Percentiles rank a stretch among this genome's conserved stretches.
phyloP scores from a whole-genome alignment of 1,140 invertebrate species.

The Caerostris darwini region DNA sequence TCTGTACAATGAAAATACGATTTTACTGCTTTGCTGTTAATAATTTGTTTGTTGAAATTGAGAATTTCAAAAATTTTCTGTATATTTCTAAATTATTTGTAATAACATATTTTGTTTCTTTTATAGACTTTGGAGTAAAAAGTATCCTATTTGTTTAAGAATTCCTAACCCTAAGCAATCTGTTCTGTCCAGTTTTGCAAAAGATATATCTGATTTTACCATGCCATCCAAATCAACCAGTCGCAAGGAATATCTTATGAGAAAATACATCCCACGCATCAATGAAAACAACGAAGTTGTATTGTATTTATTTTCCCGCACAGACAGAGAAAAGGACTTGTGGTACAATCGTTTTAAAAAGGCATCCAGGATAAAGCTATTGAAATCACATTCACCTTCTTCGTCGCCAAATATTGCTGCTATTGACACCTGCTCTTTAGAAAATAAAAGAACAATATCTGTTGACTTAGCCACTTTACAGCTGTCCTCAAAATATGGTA shows the following conservation, averaged over 20 bases:
- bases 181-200: conserved; percentile 43
- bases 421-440: background rate
- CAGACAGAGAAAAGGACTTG: conserved; percentile 93
- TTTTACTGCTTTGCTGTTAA: background rate
- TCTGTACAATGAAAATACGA: background rate
- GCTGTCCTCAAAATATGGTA: conserved; percentile 13
- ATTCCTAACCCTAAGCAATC: conserved; percentile 78
- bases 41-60: background rate
- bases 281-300: conserved; percentile 81
- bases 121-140: conserved; percentile 90
- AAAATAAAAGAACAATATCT: conserved; percentile 71
- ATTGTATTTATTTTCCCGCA: conserved; percentile 89
- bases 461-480: conserved; percentile 71
- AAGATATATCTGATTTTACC: background rate
- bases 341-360: conserved; percentile 86
- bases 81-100: background rate
- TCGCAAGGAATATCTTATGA: conserved; percentile 80
- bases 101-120: background rate
- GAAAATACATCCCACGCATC: conserved; percentile 44
- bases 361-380: conserved; percentile 82
- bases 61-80: background rate
- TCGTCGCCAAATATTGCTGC: conserved; percentile 79
- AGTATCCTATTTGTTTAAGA: conserved; percentile 92
- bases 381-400: conserved; percentile 77
- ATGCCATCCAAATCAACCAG: conserved; percentile 79